phyloP scores from a whole-genome alignment of 2,888 invertebrate genomes.

The Strigamia crassipes region DNA sequence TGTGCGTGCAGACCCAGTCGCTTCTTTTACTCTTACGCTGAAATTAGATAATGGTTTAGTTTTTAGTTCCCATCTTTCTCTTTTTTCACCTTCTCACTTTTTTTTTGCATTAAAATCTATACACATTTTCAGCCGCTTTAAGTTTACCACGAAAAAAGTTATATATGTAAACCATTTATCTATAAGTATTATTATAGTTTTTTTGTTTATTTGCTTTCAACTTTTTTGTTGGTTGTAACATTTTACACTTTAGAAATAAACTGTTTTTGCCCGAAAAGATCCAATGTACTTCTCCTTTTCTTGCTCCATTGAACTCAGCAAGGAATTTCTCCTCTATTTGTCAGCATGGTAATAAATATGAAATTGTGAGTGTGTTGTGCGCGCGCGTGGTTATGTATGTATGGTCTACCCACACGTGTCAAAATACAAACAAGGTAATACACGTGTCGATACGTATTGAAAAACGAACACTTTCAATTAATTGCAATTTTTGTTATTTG shows the following conservation, averaged over 20 bases:
- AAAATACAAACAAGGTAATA: slow-evolving; percentile 2
- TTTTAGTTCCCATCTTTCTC: neutral
- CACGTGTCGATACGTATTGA: neutral
- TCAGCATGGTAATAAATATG: slow-evolving; percentile 38
- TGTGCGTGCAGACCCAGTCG: neutral
- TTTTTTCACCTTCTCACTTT: neutral
- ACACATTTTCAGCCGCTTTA: neutral
- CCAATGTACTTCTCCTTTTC: slow-evolving; percentile 32
- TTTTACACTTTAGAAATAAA: slow-evolving; percentile 42
- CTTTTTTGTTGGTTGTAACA: slow-evolving; percentile 32
- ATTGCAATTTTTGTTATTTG: neutral
- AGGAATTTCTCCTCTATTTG: slow-evolving; percentile 34
- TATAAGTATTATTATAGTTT: neutral
- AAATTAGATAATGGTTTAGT: slow-evolving; percentile 37
- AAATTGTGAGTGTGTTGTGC: neutral
- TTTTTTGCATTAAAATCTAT: neutral
- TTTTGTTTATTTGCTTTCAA: slow-evolving; percentile 5
- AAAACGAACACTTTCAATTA: neutral
- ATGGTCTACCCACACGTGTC: slow-evolving; percentile 8
- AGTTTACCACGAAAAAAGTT: neutral
- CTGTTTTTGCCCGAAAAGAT: slow-evolving; percentile 42
- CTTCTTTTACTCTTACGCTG: neutral
- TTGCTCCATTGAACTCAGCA: slow-evolving; percentile 27
- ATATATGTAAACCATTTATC: neutral
- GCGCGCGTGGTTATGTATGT: neutral